A percentile compares a stretch with the other conserved stretches of the same genome.
These are phyloP conservation scores for Folsomia candida DNA, from an alignment of 2,888 invertebrate genomes.

Conservation along the genomic window DNA sequence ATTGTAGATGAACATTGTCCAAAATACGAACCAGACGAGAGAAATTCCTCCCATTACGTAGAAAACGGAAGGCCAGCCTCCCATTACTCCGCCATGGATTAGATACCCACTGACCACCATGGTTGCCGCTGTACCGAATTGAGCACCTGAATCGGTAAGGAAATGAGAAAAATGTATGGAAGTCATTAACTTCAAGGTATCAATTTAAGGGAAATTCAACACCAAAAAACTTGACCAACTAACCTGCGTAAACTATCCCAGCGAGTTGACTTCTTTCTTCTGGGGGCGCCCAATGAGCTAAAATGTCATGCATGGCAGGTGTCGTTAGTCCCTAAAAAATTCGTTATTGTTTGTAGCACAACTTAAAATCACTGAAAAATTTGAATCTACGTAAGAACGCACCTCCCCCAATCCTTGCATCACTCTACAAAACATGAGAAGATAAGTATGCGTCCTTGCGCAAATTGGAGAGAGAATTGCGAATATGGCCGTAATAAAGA, in stretches of 20 bases:
- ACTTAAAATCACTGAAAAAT: no score
- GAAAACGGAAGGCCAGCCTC: slow-evolving; percentile 64
- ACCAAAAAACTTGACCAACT: no score
- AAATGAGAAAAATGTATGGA: no score
- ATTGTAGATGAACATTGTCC: slow-evolving; percentile 49
- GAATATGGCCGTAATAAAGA: slow-evolving; percentile 77
- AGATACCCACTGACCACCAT: slow-evolving; percentile 56
- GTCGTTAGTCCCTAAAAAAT: slow-evolving; percentile 88
- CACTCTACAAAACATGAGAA: slow-evolving; percentile 70
- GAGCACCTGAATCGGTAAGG: slow-evolving; percentile 49
- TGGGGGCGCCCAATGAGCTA: slow-evolving; percentile 90
- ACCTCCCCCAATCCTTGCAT: slow-evolving; percentile 82
- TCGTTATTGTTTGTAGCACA: no score
- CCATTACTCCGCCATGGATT: slow-evolving; percentile 56
- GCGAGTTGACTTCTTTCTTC: slow-evolving; percentile 86
- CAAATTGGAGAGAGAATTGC: slow-evolving; percentile 76
- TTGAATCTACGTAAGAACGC: no score
- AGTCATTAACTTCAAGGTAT: no score
- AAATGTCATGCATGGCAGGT: slow-evolving; percentile 92
- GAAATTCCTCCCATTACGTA: slow-evolving; percentile 59
- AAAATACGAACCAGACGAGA: slow-evolving; percentile 40
- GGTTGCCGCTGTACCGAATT: slow-evolving; percentile 41
- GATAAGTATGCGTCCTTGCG: slow-evolving; percentile 68
- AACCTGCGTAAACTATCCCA: slow-evolving; percentile 80
- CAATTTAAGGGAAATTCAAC: no score